Conservation (phyloP, 1,140 invertebrate species). For the Glossosoma conforme region DNA sequence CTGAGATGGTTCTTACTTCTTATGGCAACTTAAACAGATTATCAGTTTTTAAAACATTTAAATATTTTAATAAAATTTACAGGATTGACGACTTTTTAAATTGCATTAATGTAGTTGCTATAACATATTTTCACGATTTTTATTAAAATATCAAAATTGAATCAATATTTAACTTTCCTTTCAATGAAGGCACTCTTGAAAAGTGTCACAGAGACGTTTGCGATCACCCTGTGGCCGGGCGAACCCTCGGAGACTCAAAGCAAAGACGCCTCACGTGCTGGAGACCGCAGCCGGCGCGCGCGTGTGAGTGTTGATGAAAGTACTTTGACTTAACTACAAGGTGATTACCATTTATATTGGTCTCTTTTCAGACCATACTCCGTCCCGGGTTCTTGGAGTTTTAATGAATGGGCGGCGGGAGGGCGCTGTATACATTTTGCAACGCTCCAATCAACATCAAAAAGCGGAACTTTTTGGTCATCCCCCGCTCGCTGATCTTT, state of each 20-base stretch:
- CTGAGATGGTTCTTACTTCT: no score
- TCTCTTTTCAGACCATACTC: constrained; percentile 29
- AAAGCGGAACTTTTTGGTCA: constrained; percentile 29
- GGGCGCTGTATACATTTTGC: constrained; percentile 27
- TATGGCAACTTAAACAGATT: no score
- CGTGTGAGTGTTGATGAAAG: constrained; percentile 25
- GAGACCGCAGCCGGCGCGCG: no score
- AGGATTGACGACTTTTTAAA: no score
- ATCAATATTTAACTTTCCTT: no score
- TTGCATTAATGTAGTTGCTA: no score
- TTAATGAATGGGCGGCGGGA: constrained; percentile 27
- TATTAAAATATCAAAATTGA: no score
- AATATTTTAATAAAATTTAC: no score
- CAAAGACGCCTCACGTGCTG: neutral
- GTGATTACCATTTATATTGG: constrained; percentile 33
- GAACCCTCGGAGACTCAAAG: neutral
- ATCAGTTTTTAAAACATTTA: no score
- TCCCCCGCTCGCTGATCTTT: constrained; percentile 11
- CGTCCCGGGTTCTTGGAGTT: constrained; percentile 23
- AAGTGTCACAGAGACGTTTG: no score
- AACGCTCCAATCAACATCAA: constrained; percentile 32
- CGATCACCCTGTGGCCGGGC: neutral
- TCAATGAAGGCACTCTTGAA: no score
- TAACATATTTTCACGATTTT: no score
- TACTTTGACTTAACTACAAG: constrained; percentile 32